These are phyloP conservation scores for Drosophila subobscura DNA, from an alignment of 1,140 invertebrate species.

Conservation along the genomic window DNA sequence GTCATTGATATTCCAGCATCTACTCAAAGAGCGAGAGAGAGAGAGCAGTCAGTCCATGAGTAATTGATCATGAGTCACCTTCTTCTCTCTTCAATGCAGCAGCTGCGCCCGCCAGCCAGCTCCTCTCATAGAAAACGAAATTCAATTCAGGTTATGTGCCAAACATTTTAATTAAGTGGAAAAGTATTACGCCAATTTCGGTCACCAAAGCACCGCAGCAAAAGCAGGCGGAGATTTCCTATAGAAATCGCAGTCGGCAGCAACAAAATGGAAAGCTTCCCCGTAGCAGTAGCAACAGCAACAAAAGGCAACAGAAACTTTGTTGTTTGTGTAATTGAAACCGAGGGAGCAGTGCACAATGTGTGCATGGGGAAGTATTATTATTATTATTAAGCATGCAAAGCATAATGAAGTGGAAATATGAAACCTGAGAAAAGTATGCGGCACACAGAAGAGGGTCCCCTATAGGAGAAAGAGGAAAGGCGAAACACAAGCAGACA, in stretches of 20 bases:
- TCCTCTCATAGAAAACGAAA: constrained; percentile 58
- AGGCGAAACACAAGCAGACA: not conserved
- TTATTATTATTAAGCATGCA: constrained; percentile 81
- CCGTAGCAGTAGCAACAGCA: constrained; percentile 41
- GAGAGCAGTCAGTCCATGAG: constrained; percentile 15
- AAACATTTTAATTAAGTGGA: constrained; percentile 81
- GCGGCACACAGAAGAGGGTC: constrained; percentile 29
- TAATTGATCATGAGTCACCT: not conserved
- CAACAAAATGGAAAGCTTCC: constrained; percentile 76
- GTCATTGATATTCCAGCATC: constrained; percentile 67
- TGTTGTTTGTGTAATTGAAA: constrained; percentile 71
- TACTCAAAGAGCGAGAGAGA: constrained; percentile 12
- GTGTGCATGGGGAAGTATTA: constrained; percentile 66
- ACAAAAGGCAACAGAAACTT: constrained; percentile 71
- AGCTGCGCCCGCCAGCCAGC: too few species aligned
- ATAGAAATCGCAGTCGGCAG: constrained; percentile 70
- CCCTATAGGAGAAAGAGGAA: constrained; percentile 9
- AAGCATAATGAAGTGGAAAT: constrained; percentile 81
- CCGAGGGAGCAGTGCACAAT: constrained; percentile 66
- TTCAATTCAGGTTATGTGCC: constrained; percentile 79
- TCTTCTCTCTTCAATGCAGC: not conserved
- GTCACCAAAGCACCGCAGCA: constrained; percentile 13
- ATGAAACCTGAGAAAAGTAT: constrained; percentile 63
- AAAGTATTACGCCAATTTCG: constrained; percentile 80
- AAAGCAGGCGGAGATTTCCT: constrained; percentile 17